These are phyloP conservation scores for Beaufortia kweichowensis DNA, from an alignment of 2,113 vertebrate species.

Conservation along the genomic window DNA sequence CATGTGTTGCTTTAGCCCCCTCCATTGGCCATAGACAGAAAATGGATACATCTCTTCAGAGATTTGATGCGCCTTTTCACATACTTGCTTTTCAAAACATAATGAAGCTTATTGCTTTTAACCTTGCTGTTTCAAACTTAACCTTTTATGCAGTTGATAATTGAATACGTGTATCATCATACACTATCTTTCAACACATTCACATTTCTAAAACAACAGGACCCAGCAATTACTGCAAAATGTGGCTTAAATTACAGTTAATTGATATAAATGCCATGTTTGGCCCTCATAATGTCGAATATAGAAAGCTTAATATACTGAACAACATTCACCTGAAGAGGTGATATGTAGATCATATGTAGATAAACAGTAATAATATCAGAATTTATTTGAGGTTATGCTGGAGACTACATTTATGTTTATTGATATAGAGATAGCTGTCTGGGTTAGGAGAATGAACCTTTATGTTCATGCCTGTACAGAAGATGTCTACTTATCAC, in stretches of 20 bases:
- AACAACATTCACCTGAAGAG: not conserved
- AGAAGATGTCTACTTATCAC: no score
- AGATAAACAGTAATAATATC: not conserved
- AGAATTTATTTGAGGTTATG: not conserved
- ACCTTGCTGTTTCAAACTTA: not conserved
- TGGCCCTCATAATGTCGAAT: not conserved
- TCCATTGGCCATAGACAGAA: conserved; percentile 56
- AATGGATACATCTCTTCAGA: not conserved
- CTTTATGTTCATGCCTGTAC: no score
- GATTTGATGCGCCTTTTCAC: not conserved
- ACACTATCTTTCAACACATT: not conserved
- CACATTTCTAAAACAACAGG: not conserved
- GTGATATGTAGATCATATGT: not conserved
- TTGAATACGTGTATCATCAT: not conserved
- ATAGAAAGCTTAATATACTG: not conserved
- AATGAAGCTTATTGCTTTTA: not conserved
- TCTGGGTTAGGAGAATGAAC: not conserved
- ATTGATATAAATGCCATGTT: conserved; percentile 9
- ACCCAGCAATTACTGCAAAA: not conserved
- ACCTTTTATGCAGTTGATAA: not conserved
- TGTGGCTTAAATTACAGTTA: conserved; percentile 24
- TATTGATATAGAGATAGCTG: not conserved
- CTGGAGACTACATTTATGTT: not conserved
- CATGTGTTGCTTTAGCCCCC: conserved; percentile 60
- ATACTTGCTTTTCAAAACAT: not conserved